A percentile compares a stretch with the other conserved stretches of the same genome.
Conservation (phyloP, 2,888 invertebrate genomes). For the Cactoblastis cactorum region DNA sequence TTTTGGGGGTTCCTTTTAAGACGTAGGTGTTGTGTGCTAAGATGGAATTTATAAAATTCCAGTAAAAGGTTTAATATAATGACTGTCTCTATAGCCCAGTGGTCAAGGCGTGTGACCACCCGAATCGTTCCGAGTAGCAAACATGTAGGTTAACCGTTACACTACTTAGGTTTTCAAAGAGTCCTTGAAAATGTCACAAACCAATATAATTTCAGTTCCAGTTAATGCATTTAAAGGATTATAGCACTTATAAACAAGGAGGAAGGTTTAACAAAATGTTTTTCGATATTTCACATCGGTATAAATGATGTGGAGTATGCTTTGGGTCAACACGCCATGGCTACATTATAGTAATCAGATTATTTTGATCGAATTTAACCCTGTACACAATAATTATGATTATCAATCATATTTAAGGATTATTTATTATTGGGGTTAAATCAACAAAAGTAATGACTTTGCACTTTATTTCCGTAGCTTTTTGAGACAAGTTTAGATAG, state of each 20-base stretch:
- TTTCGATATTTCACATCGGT: neutral
- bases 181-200: neutral
- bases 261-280: neutral
- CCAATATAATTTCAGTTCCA: neutral
- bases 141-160: no score
- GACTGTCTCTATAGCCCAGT: no score
- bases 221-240: neutral
- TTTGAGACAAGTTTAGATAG: no score
- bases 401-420: slow-evolving; percentile 28
- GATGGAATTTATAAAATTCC: no score
- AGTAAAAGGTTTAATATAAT: no score
- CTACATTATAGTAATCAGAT: slow-evolving; percentile 22
- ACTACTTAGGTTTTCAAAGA: no score
- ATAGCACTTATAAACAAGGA: neutral
- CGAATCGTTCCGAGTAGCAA: no score
- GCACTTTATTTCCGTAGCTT: no score
- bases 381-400: slow-evolving; percentile 34
- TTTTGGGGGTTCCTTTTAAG: no score
- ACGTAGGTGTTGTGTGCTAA: no score
- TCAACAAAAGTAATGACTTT: no score
- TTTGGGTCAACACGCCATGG: slow-evolving; percentile 20
- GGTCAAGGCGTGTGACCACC: no score
- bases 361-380: slow-evolving; percentile 17
- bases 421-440: neutral
- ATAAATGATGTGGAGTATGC: neutral